Conservation (phyloP, 2,113 vertebrate genomes). For the Glaucidium brasilianum region DNA sequence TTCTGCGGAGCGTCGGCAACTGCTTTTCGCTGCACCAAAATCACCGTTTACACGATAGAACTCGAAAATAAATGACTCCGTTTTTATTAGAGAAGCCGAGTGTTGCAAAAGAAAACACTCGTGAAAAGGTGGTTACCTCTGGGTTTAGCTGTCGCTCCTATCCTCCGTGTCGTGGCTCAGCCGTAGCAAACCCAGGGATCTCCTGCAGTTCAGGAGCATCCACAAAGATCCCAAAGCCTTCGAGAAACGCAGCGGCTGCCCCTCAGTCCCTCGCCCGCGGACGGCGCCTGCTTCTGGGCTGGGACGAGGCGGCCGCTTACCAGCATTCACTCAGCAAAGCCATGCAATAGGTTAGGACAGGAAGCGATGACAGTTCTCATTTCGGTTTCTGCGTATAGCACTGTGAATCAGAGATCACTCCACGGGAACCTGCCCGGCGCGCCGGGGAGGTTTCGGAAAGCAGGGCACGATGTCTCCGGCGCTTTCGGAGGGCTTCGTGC, state of each 20-base stretch:
- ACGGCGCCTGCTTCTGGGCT: neutral
- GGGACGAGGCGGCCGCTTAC: neutral
- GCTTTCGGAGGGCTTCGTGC: neutral
- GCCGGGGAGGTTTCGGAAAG: neutral
- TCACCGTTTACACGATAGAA: neutral
- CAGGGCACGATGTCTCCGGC: neutral
- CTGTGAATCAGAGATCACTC: conserved; percentile 18
- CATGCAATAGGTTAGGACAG: conserved; percentile 15
- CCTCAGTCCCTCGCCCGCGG: neutral
- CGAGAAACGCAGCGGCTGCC: neutral
- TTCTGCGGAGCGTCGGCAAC: neutral
- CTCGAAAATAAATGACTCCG: neutral
- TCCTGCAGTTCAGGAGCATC: neutral
- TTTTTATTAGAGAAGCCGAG: neutral
- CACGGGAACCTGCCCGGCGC: neutral
- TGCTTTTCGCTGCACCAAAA: neutral
- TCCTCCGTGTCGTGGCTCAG: neutral
- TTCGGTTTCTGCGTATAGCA: neutral
- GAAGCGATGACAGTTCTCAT: conserved; percentile 2
- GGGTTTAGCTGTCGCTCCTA: neutral
- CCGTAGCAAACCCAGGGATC: neutral
- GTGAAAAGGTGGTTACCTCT: neutral
- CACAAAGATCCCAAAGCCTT: neutral
- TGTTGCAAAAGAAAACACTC: neutral
- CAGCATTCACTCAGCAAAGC: conserved; percentile 22